Base-by-base conservation (phyloP, 2,113 vertebrate genomes). In the Spea multiplicata region DNA sequence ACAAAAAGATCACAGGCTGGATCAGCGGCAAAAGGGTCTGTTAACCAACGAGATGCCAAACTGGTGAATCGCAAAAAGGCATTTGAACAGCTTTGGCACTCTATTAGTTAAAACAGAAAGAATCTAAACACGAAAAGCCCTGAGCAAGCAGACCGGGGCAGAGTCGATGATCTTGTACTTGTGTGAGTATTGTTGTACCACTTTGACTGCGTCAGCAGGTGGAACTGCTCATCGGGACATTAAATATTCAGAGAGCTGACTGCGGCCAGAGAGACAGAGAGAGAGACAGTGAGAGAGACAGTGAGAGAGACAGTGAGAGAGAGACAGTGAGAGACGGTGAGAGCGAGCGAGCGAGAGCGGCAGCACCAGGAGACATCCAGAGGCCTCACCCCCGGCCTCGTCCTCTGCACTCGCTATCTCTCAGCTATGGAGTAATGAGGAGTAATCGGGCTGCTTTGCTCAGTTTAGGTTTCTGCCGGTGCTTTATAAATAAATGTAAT, bases 221-320 rank as follows among this genome's bases (percentile, higher is more conserved):
- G 96, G 95, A 96, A 94, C 89, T 83, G 90, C 92, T 96, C 95
- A 93, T 95, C 96, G 95, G 94, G 90, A 95, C 96, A 98, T 98
- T 96, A 98, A 98, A 96, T 97, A 99, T 98, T 95, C 96, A 99
- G 93, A 91, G 95, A 96, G 95, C 96, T 97, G 96, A 98, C 95
- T 95, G 94, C 93, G 91, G 94, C 94, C 95, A 30, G 30, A 30
- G 30, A 30, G 30, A 30, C 1, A 30, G 88, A 90, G 87, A 91
- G 94, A 93, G 92, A 94, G 92, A 91, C 92, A 95, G 61, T 3
- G 61, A 30, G 30, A 30, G 2, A 30, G 30, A 30, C 1, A 30
- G 30, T 1, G 30, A 30, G 30, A 30, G 2, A 30, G 30, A 30
- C 1, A 30, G 30, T 1, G 30, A 30, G 30, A 30, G 30, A 1